Percentiles rank a stretch among this genome's conserved stretches.
Evolutionary conservation across 1,140 invertebrate species (phyloP).

Genomic region (Neodiprion pinetum): DNA sequence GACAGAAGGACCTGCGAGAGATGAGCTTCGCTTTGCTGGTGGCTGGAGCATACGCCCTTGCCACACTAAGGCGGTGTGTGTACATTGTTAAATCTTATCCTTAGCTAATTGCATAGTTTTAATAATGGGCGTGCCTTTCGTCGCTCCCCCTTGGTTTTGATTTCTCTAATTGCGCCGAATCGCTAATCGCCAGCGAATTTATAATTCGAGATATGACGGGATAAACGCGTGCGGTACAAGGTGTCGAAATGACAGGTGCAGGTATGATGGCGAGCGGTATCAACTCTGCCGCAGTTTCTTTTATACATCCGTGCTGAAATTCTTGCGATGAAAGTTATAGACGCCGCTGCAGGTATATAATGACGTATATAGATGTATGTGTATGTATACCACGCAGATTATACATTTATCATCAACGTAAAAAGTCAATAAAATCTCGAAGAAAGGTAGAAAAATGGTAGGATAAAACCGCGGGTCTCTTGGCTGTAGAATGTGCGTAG

Average conservation of each 20-base stretch:
- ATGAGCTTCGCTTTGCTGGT: conserved; percentile 61
- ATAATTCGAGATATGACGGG: too few species aligned
- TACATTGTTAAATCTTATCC: conserved; percentile 57
- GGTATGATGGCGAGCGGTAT: not conserved
- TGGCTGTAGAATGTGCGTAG: too few species aligned
- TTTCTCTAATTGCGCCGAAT: conserved; percentile 8
- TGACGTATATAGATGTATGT: not conserved
- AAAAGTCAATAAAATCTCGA: not conserved
- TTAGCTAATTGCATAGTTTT: conserved; percentile 23
- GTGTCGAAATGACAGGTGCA: not conserved
- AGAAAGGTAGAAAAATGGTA: too few species aligned
- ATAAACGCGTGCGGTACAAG: not conserved
- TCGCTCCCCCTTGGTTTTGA: conserved; percentile 29
- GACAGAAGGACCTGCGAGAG: conserved; percentile 52
- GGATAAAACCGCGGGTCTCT: too few species aligned
- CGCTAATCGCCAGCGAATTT: too few species aligned
- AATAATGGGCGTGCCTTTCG: conserved; percentile 10
- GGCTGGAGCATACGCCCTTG: conserved; percentile 59
- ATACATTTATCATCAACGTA: not conserved
- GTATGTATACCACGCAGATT: not conserved
- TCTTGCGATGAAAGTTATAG: not conserved
- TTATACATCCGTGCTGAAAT: not conserved
- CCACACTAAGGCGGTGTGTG: conserved; percentile 63
- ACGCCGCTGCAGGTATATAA: not conserved
- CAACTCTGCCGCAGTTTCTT: not conserved